These are phyloP conservation scores for Zaprionus vittiger DNA, from an alignment of 1,140 invertebrate genomes.

Conservation along the genomic window DNA sequence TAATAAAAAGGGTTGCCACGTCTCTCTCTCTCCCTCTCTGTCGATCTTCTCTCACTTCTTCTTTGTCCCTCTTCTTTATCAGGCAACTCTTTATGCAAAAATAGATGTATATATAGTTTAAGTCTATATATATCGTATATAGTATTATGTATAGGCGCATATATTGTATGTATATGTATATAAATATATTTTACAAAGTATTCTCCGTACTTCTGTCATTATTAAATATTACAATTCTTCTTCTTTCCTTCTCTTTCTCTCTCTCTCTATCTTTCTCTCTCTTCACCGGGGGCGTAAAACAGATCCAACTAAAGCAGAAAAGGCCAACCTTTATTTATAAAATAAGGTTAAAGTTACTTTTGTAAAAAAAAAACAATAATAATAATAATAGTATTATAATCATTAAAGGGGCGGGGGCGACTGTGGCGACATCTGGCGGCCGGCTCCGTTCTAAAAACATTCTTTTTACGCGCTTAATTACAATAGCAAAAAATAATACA, in stretches of 20 bases:
- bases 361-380: constrained; percentile 34
- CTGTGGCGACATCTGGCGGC: constrained; percentile 19
- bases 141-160: constrained; percentile 33
- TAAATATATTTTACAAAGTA: constrained; percentile 47
- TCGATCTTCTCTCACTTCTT: background rate
- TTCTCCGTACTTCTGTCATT: constrained; percentile 37
- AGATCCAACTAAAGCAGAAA: constrained; percentile 16
- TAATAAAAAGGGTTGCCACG: constrained; percentile 30
- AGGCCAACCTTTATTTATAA: constrained; percentile 74
- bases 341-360: constrained; percentile 62
- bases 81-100: constrained; percentile 55
- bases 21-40: background rate
- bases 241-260: background rate
- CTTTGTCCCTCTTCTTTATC: constrained; percentile 43
- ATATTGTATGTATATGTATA: constrained; percentile 31
- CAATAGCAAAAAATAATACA: constrained; percentile 57
- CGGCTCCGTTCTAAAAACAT: constrained; percentile 8
- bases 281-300: constrained; percentile 5
- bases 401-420: background rate
- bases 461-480: constrained; percentile 47
- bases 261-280: background rate
- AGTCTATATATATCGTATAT: constrained; percentile 27
- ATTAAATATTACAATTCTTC: constrained; percentile 37
- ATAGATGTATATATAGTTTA: constrained; percentile 36
- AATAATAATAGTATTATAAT: constrained; percentile 25